Evolutionary conservation across 2,888 invertebrate species (phyloP).

Genomic region (Oasisia sp.): DNA sequence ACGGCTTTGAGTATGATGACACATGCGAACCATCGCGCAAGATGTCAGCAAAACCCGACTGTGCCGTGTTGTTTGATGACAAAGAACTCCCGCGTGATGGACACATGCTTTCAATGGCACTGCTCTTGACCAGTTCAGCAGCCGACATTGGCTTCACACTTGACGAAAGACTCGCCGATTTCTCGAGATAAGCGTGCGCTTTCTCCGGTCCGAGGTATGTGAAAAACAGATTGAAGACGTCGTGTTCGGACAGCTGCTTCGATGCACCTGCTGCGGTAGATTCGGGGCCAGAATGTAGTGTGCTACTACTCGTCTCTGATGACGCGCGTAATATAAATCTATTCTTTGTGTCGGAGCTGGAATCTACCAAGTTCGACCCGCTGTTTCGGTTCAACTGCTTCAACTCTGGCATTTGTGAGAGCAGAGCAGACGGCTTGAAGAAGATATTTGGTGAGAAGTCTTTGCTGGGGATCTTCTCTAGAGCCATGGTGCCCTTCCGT

Average conservation of each 20-base stretch:
- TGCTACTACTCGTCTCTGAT: neutral
- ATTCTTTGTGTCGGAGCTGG: neutral
- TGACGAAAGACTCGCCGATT: neutral
- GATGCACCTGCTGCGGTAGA: neutral
- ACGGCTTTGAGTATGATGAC: neutral
- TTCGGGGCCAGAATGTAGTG: neutral
- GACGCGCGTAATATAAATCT: neutral
- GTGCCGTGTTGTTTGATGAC: neutral
- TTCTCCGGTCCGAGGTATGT: neutral
- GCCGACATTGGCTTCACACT: neutral
- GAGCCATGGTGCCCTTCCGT: neutral
- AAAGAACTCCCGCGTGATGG: neutral
- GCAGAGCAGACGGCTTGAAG: neutral
- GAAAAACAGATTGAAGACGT: neutral
- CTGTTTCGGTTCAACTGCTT: neutral
- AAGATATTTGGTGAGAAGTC: neutral
- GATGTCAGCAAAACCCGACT: neutral
- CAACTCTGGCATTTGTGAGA: neutral
- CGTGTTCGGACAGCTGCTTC: neutral
- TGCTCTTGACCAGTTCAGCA: neutral
- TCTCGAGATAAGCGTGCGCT: neutral
- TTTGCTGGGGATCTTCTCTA: neutral
- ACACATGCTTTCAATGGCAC: neutral
- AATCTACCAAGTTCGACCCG: neutral
- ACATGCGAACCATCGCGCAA: neutral